Percentiles rank a stretch among this genome's conserved stretches.
These are phyloP conservation scores for Pelagia noctiluca DNA, from an alignment of 30 jellyfish, hydroid and myxozoan species.

Conservation along the genomic window DNA sequence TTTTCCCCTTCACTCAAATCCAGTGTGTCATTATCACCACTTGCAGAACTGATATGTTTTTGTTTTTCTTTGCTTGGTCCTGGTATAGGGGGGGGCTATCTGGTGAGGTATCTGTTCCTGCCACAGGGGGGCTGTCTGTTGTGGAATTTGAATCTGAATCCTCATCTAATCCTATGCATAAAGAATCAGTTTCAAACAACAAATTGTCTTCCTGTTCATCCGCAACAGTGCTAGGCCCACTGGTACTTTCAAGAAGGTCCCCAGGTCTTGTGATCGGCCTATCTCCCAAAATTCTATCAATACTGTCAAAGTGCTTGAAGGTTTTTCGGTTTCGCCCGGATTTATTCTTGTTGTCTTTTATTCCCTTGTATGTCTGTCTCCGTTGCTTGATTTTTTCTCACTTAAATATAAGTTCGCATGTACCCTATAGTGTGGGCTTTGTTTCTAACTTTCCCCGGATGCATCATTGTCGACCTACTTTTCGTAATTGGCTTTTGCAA, in stretches of 20 bases:
- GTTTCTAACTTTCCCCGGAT: too few relatives aligned
- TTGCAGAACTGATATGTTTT: too few relatives aligned
- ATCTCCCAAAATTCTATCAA: conserved; percentile 49
- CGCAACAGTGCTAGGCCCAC: background rate
- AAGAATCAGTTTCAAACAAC: background rate
- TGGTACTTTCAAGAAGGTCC: background rate
- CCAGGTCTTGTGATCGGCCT: background rate
- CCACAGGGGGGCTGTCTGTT: background rate
- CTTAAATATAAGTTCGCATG: too few relatives aligned
- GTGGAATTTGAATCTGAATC: background rate
- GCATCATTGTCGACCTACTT: too few relatives aligned
- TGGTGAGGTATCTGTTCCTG: background rate
- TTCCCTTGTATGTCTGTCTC: conserved; percentile 30
- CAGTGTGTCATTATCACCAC: too few relatives aligned
- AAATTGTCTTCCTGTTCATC: background rate
- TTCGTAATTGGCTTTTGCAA: too few relatives aligned
- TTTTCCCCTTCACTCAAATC: too few relatives aligned
- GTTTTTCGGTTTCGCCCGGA: conserved; percentile 38
- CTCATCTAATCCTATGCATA: background rate
- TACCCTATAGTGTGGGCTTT: too few relatives aligned
- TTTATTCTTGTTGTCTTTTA: conserved; percentile 40
- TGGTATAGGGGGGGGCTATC: background rate
- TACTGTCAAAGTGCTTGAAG: background rate
- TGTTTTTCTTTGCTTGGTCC: background rate
- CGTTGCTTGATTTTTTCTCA: conserved; percentile 59